These are phyloP conservation scores for Danaus chrysippus DNA, from an alignment of 2,888 invertebrate genomes.

Conservation along the genomic window DNA sequence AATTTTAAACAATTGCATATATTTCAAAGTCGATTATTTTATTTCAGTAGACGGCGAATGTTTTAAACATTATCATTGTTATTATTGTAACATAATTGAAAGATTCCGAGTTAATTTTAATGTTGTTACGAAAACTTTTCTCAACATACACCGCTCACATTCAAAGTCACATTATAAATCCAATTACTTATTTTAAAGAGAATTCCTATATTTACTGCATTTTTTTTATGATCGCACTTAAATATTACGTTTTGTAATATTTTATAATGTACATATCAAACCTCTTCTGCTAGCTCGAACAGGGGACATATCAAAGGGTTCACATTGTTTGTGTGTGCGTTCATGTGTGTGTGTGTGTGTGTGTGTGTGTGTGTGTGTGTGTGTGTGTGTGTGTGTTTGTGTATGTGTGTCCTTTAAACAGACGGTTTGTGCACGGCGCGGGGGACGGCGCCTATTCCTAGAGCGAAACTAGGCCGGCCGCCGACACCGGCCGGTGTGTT, in stretches of 20 bases:
- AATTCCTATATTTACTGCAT: background rate
- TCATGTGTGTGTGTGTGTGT: slow-evolving; percentile 32
- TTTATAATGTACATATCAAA: slow-evolving; percentile 12
- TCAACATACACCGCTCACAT: no score
- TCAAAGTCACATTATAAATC: no score
- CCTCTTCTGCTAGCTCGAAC: slow-evolving; percentile 21
- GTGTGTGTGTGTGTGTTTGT: slow-evolving; percentile 43
- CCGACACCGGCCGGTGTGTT: slow-evolving; percentile 57
- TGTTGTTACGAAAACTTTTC: no score
- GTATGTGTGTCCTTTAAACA: slow-evolving; percentile 64
- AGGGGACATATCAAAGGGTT: slow-evolving; percentile 35
- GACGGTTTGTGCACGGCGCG: slow-evolving; percentile 63
- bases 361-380: slow-evolving; percentile 36
- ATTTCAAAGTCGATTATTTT: no score
- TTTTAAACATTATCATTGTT: no score
- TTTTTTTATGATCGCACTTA: slow-evolving; percentile 5
- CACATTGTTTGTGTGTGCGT: slow-evolving; percentile 30
- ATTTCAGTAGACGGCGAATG: no score
- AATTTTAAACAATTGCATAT: no score
- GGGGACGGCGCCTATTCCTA: slow-evolving; percentile 76
- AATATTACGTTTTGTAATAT: background rate
- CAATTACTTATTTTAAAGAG: no score
- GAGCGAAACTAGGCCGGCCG: slow-evolving; percentile 76
- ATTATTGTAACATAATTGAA: no score
- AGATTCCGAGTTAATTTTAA: no score